These are phyloP conservation scores for Amphiprion percula DNA, from an alignment of 2,113 vertebrate species.

Conservation along the genomic window DNA sequence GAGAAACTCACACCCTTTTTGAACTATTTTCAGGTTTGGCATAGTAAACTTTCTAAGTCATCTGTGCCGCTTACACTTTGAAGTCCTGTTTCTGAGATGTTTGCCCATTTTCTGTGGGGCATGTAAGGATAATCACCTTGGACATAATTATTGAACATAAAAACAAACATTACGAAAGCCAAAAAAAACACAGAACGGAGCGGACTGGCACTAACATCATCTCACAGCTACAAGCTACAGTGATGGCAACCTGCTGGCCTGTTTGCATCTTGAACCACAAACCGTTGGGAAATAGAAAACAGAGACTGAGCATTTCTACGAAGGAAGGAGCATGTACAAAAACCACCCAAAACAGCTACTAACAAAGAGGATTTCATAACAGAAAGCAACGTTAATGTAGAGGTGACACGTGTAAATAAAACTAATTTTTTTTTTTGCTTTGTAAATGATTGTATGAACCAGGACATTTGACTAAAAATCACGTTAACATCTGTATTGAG, in stretches of 20 bases:
- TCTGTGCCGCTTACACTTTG: conserved; percentile 96
- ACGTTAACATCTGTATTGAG: conserved; percentile 90
- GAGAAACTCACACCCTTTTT: conserved; percentile 93
- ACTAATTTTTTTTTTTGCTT: conserved; percentile 92
- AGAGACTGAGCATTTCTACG: conserved; percentile 81
- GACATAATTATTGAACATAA: conserved; percentile 91
- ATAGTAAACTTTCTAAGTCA: conserved; percentile 96
- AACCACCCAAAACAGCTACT: conserved; percentile 87
- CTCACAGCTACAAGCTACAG: conserved; percentile 87
- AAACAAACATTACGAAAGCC: conserved; percentile 75
- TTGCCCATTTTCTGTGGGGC: conserved; percentile 95
- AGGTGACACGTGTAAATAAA: conserved; percentile 93
- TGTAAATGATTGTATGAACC: conserved; percentile 93
- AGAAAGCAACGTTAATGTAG: conserved; percentile 81
- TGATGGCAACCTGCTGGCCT: conserved; percentile 88
- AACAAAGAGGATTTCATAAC: conserved; percentile 88
- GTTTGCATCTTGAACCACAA: conserved; percentile 91
- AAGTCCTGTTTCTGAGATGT: conserved; percentile 98
- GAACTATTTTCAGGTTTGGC: conserved; percentile 99
- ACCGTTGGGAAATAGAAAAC: conserved; percentile 74
- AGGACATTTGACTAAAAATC: conserved; percentile 88
- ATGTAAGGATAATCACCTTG: conserved; percentile 93
- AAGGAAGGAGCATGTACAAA: conserved; percentile 87
- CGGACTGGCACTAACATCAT: conserved; percentile 95
- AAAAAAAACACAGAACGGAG: conserved; percentile 82